phyloP scores from a whole-genome alignment of 2,797 vertebrate genomes.

The Taeniopygia guttata region DNA sequence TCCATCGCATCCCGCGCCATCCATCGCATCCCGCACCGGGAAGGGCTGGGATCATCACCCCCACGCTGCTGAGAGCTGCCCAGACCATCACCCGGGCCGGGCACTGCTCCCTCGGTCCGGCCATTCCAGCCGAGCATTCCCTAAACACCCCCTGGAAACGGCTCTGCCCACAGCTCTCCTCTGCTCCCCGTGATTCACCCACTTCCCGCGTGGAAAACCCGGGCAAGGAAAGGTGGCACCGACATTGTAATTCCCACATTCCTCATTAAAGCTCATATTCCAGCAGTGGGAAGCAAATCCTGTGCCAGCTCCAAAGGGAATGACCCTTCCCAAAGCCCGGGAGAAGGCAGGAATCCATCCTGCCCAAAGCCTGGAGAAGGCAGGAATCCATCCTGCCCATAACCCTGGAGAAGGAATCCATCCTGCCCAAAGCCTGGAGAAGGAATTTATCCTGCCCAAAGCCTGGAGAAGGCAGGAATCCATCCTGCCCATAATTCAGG shows the following conservation, averaged over 20 bases:
- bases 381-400: background rate
- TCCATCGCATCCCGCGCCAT: conserved; percentile 74
- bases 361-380: background rate
- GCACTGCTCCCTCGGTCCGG: conserved; percentile 75
- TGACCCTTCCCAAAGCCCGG: background rate
- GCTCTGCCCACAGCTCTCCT: conserved; percentile 58
- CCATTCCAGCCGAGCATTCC: conserved; percentile 69
- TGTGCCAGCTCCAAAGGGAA: background rate
- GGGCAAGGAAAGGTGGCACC: conserved; percentile 50
- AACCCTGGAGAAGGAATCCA: too few relatives aligned
- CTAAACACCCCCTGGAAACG: conserved; percentile 73
- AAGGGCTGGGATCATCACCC: conserved; percentile 7
- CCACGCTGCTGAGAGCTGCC: background rate
- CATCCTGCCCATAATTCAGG: background rate
- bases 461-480: background rate
- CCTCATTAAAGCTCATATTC: background rate
- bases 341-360: background rate
- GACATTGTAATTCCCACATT: background rate
- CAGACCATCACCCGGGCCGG: background rate
- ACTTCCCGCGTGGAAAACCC: conserved; percentile 41
- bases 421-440: background rate
- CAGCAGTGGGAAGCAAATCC: background rate
- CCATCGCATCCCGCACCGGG: conserved; percentile 63
- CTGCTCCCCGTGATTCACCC: conserved; percentile 5
- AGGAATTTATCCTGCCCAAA: background rate